phyloP scores from a whole-genome alignment of 2,888 invertebrate species.

The Rotaria macrura region DNA sequence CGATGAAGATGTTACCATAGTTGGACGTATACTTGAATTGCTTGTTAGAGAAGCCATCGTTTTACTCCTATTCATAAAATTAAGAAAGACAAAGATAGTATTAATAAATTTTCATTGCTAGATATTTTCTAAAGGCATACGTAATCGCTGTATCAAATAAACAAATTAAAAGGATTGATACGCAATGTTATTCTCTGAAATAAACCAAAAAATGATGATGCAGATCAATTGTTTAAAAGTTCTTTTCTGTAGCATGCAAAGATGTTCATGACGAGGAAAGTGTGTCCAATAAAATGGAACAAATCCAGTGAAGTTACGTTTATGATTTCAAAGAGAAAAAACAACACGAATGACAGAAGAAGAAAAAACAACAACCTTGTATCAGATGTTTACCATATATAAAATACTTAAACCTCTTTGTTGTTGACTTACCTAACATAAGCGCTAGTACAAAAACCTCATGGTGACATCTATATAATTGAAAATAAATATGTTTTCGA shows the following conservation, averaged over 20 bases:
- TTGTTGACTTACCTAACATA: neutral
- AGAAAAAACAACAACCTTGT: constrained; percentile 13
- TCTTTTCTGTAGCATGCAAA: too few species aligned
- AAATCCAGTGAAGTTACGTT: neutral
- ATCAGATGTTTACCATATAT: neutral
- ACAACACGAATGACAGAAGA: neutral
- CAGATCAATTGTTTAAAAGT: too few species aligned
- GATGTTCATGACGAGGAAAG: too few species aligned
- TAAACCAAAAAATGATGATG: neutral
- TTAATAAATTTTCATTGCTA: neutral
- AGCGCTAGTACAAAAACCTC: neutral
- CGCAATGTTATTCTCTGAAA: neutral
- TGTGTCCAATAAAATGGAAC: too few species aligned
- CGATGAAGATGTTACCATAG: neutral
- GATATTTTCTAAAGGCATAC: neutral
- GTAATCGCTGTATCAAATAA: neutral
- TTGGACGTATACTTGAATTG: neutral
- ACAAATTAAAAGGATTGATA: neutral
- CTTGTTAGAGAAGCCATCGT: neutral
- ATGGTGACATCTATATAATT: neutral
- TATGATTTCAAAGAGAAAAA: neutral
- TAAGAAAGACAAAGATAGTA: neutral
- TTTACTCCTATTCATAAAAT: neutral
- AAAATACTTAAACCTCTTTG: neutral
- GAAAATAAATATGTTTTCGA: too few species aligned